A percentile compares a stretch with the other conserved stretches of the same genome.
Evolutionary conservation across 2,113 vertebrate genomes (phyloP).

Genomic region (Hemiprocne comata): DNA sequence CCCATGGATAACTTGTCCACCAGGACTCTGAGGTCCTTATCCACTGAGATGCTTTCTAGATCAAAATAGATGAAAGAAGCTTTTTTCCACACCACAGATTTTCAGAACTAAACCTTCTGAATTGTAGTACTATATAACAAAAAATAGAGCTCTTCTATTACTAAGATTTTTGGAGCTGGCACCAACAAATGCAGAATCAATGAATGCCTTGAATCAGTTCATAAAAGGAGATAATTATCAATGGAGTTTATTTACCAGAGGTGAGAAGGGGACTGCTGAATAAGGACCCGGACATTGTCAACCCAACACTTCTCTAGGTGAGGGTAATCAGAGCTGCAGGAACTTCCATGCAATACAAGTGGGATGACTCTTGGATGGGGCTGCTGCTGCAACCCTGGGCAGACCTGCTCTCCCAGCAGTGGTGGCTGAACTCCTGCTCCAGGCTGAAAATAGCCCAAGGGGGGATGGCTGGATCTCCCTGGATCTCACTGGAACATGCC

Average conservation of each 20-base stretch:
- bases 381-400: not conserved
- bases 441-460: not conserved
- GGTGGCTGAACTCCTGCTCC: not conserved
- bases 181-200: slow-evolving; percentile 16
- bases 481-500: not conserved
- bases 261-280: not conserved
- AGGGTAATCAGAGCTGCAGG: not conserved
- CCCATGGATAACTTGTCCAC: too few relatives aligned
- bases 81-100: not conserved
- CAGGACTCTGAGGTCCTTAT: too few relatives aligned
- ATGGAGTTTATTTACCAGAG: not conserved
- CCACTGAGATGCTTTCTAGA: not conserved
- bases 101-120: not conserved
- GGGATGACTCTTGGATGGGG: too few relatives aligned
- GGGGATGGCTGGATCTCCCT: not conserved
- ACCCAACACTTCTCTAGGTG: not conserved
- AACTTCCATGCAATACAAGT: not conserved
- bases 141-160: not conserved
- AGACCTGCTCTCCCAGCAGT: not conserved
- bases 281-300: not conserved
- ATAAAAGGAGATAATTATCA: not conserved
- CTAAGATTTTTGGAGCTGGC: not conserved
- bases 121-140: not conserved
- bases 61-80: not conserved
- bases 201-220: not conserved